Evolutionary conservation across 2,888 invertebrate species (phyloP).

Genomic region (Venusia cambrica): DNA sequence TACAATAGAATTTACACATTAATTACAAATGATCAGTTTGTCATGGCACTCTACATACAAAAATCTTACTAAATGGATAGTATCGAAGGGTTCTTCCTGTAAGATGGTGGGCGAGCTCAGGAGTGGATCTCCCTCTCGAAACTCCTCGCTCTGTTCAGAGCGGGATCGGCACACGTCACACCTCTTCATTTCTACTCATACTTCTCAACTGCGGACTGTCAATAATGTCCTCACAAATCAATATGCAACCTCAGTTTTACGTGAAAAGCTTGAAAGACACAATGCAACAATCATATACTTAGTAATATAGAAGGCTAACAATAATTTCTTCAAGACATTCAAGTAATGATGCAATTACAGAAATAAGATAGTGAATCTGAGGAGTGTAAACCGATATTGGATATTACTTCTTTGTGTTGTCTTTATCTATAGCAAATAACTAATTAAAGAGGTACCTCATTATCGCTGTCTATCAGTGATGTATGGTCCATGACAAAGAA

Average conservation of each 20-base stretch:
- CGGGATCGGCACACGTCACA: conserved; percentile 63
- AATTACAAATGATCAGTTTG: conserved; percentile 24
- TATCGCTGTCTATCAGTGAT: conserved; percentile 56
- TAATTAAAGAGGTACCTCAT: conserved; percentile 46
- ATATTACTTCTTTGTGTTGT: conserved; percentile 11
- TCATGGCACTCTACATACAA: conserved; percentile 41
- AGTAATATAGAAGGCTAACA: too few relatives aligned
- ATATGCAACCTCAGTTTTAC: too few relatives aligned
- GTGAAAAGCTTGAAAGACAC: too few relatives aligned
- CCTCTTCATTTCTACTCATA: conserved; percentile 77
- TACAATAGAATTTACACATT: too few relatives aligned
- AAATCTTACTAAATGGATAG: conserved; percentile 64
- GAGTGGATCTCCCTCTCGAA: conserved; percentile 66
- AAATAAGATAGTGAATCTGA: conserved; percentile 1
- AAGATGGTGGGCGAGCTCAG: conserved; percentile 57
- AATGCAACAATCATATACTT: too few relatives aligned
- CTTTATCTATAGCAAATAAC: conserved; percentile 13
- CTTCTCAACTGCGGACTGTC: conserved; percentile 69
- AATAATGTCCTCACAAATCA: conserved; percentile 61
- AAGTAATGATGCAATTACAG: not conserved
- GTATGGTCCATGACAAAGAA: conserved; percentile 51
- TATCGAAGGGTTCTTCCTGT: conserved; percentile 63
- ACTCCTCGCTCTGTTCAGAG: conserved; percentile 55
- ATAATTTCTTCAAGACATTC: too few relatives aligned
- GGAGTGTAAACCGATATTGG: conserved; percentile 3